phyloP scores from a whole-genome alignment of 2,113 vertebrate genomes.

The Dinomys branickii region DNA sequence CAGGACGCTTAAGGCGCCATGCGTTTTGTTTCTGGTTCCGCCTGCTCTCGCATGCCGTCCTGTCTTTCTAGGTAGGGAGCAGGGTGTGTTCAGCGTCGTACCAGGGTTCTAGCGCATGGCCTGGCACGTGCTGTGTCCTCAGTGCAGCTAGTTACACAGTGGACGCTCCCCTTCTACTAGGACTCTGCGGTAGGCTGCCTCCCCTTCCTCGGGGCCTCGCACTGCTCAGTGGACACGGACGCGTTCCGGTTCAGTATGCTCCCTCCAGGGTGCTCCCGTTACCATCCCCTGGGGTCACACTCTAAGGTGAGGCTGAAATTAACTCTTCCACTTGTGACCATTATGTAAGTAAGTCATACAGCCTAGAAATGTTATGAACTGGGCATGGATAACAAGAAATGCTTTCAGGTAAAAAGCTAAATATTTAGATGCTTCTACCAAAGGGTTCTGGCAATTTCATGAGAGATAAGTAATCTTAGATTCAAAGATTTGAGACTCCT shows the following conservation, averaged over 20 bases:
- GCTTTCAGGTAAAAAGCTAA: constrained; percentile 54
- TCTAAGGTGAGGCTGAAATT: constrained; percentile 46
- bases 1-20: neutral
- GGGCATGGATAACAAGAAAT: constrained; percentile 33
- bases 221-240: neutral
- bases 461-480: constrained; percentile 42
- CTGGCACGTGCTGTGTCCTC: neutral
- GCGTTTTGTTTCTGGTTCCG: neutral
- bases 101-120: neutral
- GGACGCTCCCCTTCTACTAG: neutral
- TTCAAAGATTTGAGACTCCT: constrained; percentile 27
- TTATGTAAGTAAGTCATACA: neutral
- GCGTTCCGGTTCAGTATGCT: neutral
- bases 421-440: constrained; percentile 49
- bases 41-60: neutral
- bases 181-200: neutral
- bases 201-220: neutral
- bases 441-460: constrained; percentile 28
- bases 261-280: neutral
- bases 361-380: constrained; percentile 11
- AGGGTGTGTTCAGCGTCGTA: neutral
- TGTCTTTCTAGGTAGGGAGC: neutral
- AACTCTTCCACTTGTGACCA: constrained; percentile 45
- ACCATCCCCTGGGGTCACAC: constrained; percentile 18
- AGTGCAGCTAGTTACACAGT: neutral